Evolutionary conservation across 1,140 invertebrate species (phyloP).

Genomic region (Caligus rogercresseyi): DNA sequence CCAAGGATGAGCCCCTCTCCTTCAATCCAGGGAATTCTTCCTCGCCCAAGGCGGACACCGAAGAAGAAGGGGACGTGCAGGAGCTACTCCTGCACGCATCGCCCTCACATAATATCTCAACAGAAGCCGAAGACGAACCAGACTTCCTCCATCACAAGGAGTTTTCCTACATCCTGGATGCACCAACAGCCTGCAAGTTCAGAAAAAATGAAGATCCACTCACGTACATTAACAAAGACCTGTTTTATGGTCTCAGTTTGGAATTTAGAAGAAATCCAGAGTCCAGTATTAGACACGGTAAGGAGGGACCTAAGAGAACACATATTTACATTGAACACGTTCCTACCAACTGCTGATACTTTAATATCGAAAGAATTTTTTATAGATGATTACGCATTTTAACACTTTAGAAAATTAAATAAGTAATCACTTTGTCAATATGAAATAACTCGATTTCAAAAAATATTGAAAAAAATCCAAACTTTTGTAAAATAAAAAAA

Average conservation of each 20-base stretch:
- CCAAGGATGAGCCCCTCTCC: background rate
- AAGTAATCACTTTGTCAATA: too few relatives aligned
- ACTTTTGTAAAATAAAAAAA: too few relatives aligned
- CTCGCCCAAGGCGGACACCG: background rate
- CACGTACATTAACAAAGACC: constrained; percentile 4
- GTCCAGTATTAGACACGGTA: background rate
- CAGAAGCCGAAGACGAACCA: background rate
- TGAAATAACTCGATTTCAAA: too few relatives aligned
- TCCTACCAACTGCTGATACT: too few relatives aligned
- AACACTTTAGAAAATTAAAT: too few relatives aligned
- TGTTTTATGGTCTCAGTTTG: constrained; percentile 4
- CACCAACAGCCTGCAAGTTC: constrained; percentile 1
- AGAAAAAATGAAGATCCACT: background rate
- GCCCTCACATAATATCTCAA: background rate
- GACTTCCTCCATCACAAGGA: background rate
- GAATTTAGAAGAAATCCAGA: background rate
- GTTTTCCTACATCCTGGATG: constrained; percentile 3
- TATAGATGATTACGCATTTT: too few relatives aligned
- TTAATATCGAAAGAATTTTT: too few relatives aligned
- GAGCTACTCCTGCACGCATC: background rate
- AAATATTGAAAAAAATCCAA: too few relatives aligned
- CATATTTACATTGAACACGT: too few relatives aligned
- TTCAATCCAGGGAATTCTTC: background rate
- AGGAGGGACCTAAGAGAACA: too few relatives aligned
- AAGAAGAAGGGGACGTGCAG: background rate